Conservation (phyloP, 2,888 invertebrate genomes). For the Melipona bicolor region DNA sequence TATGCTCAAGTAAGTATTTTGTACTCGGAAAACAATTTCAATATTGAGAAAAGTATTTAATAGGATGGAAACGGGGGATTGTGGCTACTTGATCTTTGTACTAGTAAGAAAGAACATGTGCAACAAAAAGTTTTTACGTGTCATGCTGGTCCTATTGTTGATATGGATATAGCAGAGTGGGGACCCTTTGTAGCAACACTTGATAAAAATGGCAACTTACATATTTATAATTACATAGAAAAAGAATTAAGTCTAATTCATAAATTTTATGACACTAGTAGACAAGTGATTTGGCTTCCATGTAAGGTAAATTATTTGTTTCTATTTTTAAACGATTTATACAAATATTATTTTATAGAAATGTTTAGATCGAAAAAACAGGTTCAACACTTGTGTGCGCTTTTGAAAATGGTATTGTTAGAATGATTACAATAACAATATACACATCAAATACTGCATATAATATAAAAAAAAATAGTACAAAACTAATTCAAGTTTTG, state of each 20-base stretch:
- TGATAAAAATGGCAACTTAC: constrained; percentile 90
- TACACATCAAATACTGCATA: constrained; percentile 33
- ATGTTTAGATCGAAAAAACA: constrained; percentile 86
- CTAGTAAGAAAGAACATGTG: constrained; percentile 81
- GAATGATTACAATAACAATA: constrained; percentile 83
- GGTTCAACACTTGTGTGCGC: constrained; percentile 89
- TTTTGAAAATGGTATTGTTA: constrained; percentile 90
- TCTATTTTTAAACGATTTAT: constrained; percentile 8
- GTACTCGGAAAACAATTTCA: not conserved
- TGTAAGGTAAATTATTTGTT: constrained; percentile 84
- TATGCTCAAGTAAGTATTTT: constrained; percentile 90
- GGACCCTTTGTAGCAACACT: constrained; percentile 90
- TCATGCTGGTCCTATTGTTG: constrained; percentile 91
- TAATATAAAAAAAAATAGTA: constrained; percentile 59
- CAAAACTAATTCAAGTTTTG: constrained; percentile 77
- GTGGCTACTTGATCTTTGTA: constrained; percentile 89
- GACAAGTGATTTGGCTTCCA: constrained; percentile 89
- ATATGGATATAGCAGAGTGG: constrained; percentile 89
- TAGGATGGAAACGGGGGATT: constrained; percentile 95
- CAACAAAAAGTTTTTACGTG: constrained; percentile 87
- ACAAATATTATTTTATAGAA: not conserved
- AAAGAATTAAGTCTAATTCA: constrained; percentile 87
- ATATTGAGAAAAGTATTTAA: constrained; percentile 6
- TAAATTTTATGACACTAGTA: constrained; percentile 86
- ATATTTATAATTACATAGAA: constrained; percentile 89